Conservation (phyloP, 2,888 invertebrate genomes). For the Drosophila demipolita region DNA sequence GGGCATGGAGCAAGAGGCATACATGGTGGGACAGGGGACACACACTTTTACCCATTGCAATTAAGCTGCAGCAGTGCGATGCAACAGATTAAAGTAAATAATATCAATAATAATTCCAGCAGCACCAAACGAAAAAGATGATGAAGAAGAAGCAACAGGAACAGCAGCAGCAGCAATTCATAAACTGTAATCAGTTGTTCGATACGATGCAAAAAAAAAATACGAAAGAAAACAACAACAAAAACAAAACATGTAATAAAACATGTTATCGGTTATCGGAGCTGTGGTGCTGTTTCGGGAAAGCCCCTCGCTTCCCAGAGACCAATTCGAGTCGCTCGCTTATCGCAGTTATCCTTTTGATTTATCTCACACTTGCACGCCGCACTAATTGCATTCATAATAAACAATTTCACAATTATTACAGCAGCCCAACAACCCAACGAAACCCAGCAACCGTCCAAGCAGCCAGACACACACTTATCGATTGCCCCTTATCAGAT, state of each 20-base stretch:
- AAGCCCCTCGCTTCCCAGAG: conserved; percentile 19
- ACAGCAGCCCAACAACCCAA: conserved; percentile 11
- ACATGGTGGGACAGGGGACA: not conserved
- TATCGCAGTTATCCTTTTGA: conserved; percentile 78
- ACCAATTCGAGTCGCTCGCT: conserved; percentile 58
- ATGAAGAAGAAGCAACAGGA: conserved; percentile 8
- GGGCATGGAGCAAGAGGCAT: not conserved
- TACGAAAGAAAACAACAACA: not conserved
- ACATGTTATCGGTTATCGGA: conserved; percentile 75
- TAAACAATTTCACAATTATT: conserved; percentile 67
- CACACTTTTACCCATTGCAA: conserved; percentile 70
- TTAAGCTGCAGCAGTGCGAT: conserved; percentile 72
- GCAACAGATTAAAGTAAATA: conserved; percentile 80
- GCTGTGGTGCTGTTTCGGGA: conserved; percentile 17
- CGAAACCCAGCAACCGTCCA: conserved; percentile 16
- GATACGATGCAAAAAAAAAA: conserved; percentile 24
- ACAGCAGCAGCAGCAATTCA: conserved; percentile 66
- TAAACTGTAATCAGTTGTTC: conserved; percentile 76
- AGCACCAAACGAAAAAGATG: conserved; percentile 11
- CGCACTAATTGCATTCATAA: conserved; percentile 66
- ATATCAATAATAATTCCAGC: conserved; percentile 68
- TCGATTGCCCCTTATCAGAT: conserved; percentile 61
- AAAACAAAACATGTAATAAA: conserved; percentile 20
- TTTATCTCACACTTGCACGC: conserved; percentile 73
- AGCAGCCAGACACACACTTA: conserved; percentile 33